phyloP scores from a whole-genome alignment of 2,797 vertebrate species.

The Phalloptychus januarius region DNA sequence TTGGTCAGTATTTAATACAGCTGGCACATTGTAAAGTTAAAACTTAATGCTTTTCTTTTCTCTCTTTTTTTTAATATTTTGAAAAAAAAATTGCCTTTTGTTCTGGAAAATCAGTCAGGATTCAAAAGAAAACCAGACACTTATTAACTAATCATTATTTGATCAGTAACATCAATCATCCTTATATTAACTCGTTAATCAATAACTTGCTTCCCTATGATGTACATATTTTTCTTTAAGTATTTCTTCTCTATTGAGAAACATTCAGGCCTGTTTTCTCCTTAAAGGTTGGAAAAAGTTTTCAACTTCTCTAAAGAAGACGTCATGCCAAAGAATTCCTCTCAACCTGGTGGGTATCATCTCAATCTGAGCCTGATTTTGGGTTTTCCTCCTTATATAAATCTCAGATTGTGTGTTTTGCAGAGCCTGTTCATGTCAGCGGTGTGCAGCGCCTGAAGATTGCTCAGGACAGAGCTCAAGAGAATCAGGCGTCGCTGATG shows the following conservation, averaged over 20 bases:
- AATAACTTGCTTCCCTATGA: no score
- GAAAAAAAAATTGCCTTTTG: no score
- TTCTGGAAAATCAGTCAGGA: no score
- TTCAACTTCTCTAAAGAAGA: conserved; percentile 93
- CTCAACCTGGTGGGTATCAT: conserved; percentile 81
- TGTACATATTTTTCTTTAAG: background rate
- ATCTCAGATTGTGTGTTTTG: background rate
- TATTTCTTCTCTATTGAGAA: background rate
- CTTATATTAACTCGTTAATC: no score
- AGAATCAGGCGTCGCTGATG: conserved; percentile 83
- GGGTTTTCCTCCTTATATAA: no score
- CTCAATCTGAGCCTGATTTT: background rate
- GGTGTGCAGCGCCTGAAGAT: conserved; percentile 89
- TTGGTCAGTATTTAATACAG: no score
- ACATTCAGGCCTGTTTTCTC: background rate
- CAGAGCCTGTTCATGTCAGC: conserved; percentile 80
- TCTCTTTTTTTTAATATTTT: no score
- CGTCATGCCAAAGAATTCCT: conserved; percentile 86
- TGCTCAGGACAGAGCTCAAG: conserved; percentile 85
- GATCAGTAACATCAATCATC: no score
- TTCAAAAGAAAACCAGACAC: no score
- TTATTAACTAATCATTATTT: no score
- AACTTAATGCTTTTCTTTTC: no score
- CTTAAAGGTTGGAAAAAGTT: conserved; percentile 93
- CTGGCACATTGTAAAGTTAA: no score